phyloP scores from a whole-genome alignment of 2,797 vertebrate species.

The Aplochiton taeniatus region DNA sequence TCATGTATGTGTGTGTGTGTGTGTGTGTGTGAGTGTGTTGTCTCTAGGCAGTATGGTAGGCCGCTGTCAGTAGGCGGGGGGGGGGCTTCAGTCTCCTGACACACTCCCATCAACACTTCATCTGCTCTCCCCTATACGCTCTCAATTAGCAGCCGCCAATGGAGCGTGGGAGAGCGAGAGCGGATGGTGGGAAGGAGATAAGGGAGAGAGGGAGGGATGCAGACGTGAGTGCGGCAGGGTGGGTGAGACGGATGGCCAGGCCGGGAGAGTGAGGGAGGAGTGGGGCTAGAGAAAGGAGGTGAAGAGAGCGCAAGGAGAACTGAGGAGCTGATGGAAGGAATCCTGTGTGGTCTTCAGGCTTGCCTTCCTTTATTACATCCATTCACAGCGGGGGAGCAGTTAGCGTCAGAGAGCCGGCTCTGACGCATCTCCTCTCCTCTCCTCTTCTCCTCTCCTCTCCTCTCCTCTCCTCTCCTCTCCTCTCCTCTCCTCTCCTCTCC shows the following conservation, averaged over 20 bases:
- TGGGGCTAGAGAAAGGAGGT: neutral
- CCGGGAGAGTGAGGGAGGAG: neutral
- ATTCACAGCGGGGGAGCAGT: too few relatives aligned
- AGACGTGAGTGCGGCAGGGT: neutral
- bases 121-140: slow-evolving; percentile 79
- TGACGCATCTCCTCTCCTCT: slow-evolving; percentile 6
- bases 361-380: neutral
- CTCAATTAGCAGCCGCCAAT: slow-evolving; percentile 84
- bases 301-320: neutral
- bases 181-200: neutral
- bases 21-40: slow-evolving; percentile 10
- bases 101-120: slow-evolving; percentile 84
- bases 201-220: neutral
- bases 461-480: slow-evolving; percentile 2
- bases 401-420: neutral
- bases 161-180: slow-evolving; percentile 17
- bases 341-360: too few relatives aligned
- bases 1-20: neutral
- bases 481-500: slow-evolving; percentile 40
- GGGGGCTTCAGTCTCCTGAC: slow-evolving; percentile 81
- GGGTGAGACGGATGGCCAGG: neutral
- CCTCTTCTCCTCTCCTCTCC: slow-evolving; percentile 22
- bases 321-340: neutral
- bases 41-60: neutral
- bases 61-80: slow-evolving; percentile 70